These are phyloP conservation scores for Anhinga anhinga DNA, from an alignment of 2,113 vertebrate species.

Conservation along the genomic window DNA sequence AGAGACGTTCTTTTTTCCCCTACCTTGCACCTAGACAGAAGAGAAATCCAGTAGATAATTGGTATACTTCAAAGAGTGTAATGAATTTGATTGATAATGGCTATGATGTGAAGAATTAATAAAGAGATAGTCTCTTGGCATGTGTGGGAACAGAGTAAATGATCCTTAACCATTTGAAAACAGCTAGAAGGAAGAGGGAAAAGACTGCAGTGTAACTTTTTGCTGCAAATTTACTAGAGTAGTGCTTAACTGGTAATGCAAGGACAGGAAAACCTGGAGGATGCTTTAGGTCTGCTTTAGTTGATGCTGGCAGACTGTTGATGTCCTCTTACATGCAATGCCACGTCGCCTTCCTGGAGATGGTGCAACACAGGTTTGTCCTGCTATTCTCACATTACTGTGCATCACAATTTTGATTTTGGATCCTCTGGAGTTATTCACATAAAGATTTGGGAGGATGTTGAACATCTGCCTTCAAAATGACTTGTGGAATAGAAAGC, in stretches of 20 bases:
- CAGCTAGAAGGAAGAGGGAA: background rate
- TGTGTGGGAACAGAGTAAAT: background rate
- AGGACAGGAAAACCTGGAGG: background rate
- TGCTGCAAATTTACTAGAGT: background rate
- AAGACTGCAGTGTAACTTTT: background rate
- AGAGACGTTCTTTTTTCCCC: background rate
- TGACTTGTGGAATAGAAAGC: background rate
- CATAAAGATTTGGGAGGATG: background rate
- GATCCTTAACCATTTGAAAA: background rate
- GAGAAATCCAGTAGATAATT: background rate
- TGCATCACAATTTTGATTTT: background rate
- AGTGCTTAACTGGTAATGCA: background rate
- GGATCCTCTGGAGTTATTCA: background rate
- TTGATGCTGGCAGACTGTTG: fast-evolving
- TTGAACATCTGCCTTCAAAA: background rate
- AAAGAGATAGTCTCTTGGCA: background rate
- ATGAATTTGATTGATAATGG: background rate
- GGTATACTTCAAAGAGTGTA: background rate
- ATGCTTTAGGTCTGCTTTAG: background rate
- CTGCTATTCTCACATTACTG: background rate
- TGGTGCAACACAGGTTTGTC: background rate
- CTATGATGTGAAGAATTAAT: background rate
- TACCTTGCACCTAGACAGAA: background rate
- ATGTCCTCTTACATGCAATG: fast-evolving
- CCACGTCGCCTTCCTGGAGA: fast-evolving